Evolutionary conservation across 2,797 vertebrate genomes (phyloP).

Genomic region (Bradypus variegatus): DNA sequence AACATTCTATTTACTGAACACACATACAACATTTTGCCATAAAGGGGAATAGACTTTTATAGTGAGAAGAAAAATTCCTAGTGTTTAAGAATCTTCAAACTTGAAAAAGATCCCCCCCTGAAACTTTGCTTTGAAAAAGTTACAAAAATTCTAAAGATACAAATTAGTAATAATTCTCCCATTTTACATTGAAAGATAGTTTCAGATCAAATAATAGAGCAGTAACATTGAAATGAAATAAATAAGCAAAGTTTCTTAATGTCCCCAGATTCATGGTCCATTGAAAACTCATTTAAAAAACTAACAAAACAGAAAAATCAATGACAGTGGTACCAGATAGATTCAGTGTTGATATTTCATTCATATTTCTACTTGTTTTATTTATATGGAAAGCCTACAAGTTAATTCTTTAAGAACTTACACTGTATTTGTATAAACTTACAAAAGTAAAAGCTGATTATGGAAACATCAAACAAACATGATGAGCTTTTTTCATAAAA

Average conservation of each 20-base stretch:
- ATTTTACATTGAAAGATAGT: background rate
- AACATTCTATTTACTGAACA: background rate
- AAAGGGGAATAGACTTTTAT: background rate
- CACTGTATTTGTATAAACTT: background rate
- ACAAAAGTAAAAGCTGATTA: background rate
- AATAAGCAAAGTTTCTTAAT: background rate
- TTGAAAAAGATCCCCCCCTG: background rate
- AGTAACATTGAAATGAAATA: background rate
- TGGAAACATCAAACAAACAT: background rate
- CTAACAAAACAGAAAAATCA: background rate
- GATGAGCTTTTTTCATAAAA: background rate
- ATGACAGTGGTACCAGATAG: background rate
- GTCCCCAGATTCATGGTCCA: background rate
- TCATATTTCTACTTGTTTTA: background rate
- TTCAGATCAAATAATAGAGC: background rate
- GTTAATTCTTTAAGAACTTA: background rate
- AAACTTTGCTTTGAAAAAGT: background rate
- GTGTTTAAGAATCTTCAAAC: background rate
- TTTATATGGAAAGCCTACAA: background rate
- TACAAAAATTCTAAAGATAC: background rate
- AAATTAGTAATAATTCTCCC: background rate
- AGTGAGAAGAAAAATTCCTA: background rate
- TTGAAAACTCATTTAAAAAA: background rate
- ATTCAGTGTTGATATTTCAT: background rate
- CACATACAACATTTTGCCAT: background rate